Conservation (phyloP, 2,113 vertebrate species). For the Tyto alba region DNA sequence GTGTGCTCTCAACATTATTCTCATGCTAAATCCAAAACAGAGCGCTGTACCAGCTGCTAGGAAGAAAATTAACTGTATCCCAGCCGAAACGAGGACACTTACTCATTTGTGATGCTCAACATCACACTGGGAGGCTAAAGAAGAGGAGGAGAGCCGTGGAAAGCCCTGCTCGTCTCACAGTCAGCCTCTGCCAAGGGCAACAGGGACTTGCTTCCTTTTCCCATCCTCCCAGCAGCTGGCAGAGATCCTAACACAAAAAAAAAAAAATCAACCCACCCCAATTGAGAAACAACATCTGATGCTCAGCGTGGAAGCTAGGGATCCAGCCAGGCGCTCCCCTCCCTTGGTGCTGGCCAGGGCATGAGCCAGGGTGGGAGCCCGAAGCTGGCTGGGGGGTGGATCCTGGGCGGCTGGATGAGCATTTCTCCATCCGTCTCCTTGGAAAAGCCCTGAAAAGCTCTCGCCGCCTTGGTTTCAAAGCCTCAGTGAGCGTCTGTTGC, state of each 20-base stretch:
- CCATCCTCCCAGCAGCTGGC: background rate
- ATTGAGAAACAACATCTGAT: background rate
- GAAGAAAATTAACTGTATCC: no score
- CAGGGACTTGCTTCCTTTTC: background rate
- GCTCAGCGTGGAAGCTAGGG: background rate
- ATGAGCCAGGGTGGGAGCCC: background rate
- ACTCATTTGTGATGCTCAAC: background rate
- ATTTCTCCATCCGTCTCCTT: background rate
- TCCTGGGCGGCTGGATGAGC: background rate
- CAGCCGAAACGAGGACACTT: no score
- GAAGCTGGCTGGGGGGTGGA: rapidly evolving
- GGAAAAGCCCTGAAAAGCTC: background rate
- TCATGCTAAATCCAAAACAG: no score
- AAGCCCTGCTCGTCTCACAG: background rate
- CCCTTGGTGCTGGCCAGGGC: background rate
- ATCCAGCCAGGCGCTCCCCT: background rate
- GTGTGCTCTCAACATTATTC: no score
- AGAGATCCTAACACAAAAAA: background rate
- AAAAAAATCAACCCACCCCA: background rate
- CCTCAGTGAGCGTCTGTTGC: background rate
- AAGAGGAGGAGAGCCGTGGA: background rate
- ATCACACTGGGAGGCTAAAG: background rate
- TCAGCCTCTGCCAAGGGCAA: background rate
- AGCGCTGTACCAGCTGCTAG: no score
- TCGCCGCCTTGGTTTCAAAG: background rate